A percentile compares a stretch with the other conserved stretches of the same genome.
Conservation (phyloP, 2,888 invertebrate genomes). For the Matsumyia berberina region DNA sequence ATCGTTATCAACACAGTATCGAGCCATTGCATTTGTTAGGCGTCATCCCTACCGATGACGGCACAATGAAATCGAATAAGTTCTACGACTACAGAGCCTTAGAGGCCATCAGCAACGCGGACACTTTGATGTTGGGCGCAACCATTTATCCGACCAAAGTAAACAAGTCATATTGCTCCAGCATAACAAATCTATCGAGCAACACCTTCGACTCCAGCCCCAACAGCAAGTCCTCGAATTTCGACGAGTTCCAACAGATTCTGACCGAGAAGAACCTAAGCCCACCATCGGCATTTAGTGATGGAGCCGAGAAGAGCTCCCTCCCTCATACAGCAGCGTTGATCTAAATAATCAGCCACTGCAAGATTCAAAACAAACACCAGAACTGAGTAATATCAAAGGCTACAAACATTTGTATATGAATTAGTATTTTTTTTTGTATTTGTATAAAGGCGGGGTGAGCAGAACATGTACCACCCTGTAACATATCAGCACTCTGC, state of each 20-base stretch:
- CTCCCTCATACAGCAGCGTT: neutral
- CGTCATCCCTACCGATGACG: conserved; percentile 77
- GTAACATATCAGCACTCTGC: conserved; percentile 32
- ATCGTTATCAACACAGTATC: conserved; percentile 80
- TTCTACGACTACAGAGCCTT: conserved; percentile 81
- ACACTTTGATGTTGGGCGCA: conserved; percentile 81
- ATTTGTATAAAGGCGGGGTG: neutral
- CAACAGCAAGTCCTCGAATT: conserved; percentile 63
- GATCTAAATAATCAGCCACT: too few relatives aligned
- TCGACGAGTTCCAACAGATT: conserved; percentile 80
- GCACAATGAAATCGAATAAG: conserved; percentile 76
- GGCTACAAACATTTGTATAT: neutral
- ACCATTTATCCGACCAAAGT: conserved; percentile 78
- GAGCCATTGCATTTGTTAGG: conserved; percentile 81
- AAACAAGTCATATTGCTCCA: conserved; percentile 75
- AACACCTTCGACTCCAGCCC: conserved; percentile 33
- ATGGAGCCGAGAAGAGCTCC: conserved; percentile 79
- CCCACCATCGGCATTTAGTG: conserved; percentile 85
- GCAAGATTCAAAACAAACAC: too few relatives aligned
- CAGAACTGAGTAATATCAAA: neutral
- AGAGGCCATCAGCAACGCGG: conserved; percentile 82
- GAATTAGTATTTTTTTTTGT: neutral
- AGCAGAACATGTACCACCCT: conserved; percentile 1
- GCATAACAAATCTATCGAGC: conserved; percentile 60
- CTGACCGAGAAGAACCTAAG: conserved; percentile 81